Evolutionary conservation across 2,113 vertebrate species (phyloP).

Genomic region (Dromas ardeola): DNA sequence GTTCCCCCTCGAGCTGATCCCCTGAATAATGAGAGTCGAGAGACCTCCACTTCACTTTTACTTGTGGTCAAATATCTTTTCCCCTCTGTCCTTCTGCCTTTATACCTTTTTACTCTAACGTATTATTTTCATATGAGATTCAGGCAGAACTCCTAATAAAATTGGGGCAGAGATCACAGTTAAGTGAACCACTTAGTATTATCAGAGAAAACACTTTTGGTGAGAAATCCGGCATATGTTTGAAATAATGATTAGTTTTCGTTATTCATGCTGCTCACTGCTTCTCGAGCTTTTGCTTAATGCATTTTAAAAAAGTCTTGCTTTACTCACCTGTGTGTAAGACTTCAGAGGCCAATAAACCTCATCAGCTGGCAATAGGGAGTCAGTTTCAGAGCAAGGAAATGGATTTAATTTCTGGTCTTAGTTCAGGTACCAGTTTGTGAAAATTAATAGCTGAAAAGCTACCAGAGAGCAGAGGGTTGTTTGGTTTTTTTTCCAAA

Average conservation of each 20-base stretch:
- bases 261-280: background rate
- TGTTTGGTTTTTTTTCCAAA: background rate
- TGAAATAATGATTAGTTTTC: background rate
- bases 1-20: background rate
- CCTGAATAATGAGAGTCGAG: background rate
- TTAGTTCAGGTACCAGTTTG: background rate
- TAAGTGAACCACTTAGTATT: background rate
- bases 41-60: background rate
- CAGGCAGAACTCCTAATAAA: background rate
- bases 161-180: background rate
- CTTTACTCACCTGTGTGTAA: background rate
- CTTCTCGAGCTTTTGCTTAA: background rate
- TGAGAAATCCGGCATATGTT: background rate
- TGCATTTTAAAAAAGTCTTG: background rate
- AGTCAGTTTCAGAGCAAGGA: background rate
- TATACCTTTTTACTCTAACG: background rate
- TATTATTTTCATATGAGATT: background rate
- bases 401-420: background rate
- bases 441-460: background rate
- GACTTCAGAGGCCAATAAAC: background rate
- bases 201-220: background rate
- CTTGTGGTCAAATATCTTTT: background rate
- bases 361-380: background rate
- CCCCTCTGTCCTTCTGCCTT: background rate
- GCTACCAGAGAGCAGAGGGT: background rate